Conservation (phyloP, 2,797 vertebrate genomes). For the Halcyon smyrnensis region DNA sequence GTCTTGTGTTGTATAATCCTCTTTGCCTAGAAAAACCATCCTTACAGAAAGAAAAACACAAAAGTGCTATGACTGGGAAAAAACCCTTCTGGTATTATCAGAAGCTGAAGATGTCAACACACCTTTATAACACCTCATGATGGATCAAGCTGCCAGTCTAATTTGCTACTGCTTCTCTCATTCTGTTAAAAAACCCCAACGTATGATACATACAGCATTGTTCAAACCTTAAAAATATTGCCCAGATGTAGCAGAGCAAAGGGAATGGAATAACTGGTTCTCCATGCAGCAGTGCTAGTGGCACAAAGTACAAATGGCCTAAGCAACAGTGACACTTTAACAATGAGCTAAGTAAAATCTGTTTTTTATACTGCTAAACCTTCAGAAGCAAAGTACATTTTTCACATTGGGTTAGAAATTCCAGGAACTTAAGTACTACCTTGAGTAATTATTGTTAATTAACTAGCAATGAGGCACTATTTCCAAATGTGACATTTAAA, state of each 20-base stretch:
- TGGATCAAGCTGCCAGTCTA: background rate
- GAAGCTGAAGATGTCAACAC: constrained; percentile 3
- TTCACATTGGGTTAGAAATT: constrained; percentile 50
- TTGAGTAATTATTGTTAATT: constrained; percentile 75
- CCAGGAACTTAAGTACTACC: constrained; percentile 50
- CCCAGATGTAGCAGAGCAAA: background rate
- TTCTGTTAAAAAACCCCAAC: too few relatives aligned
- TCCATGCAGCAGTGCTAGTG: background rate
- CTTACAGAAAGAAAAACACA: background rate
- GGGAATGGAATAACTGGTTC: background rate
- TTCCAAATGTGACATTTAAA: constrained; percentile 76
- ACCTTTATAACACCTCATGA: background rate
- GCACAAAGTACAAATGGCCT: background rate
- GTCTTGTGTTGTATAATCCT: background rate
- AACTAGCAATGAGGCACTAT: constrained; percentile 65
- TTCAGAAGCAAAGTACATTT: constrained; percentile 35
- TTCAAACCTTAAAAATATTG: background rate
- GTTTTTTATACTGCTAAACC: background rate
- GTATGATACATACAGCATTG: background rate
- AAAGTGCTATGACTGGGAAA: background rate
- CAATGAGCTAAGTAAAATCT: constrained; percentile 17
- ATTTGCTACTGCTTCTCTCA: background rate
- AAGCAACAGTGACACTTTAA: background rate
- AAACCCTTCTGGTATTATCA: background rate
- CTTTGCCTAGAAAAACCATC: constrained; percentile 2